Conservation (phyloP, 2,888 invertebrate species). For the Mactromeris polynyma region DNA sequence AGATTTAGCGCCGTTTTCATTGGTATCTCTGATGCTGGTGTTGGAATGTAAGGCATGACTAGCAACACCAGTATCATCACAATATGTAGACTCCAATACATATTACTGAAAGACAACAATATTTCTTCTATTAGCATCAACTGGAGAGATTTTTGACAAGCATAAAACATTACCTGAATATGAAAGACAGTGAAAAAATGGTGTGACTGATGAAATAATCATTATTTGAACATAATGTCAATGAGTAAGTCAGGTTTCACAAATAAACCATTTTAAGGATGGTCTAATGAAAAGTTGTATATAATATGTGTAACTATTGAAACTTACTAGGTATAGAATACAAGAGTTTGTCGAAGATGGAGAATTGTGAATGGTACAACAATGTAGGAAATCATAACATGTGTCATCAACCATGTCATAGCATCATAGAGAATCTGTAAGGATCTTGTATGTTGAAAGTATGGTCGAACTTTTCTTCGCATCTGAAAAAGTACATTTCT, state of each 20-base stretch:
- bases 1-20: not conserved
- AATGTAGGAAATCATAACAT: constrained; percentile 75
- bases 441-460: constrained; percentile 89
- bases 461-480: constrained; percentile 92
- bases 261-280: not conserved
- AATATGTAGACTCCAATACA: constrained; percentile 57
- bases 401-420: constrained; percentile 77
- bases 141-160: too few species aligned
- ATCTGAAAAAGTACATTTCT: constrained; percentile 90
- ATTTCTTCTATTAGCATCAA: not conserved
- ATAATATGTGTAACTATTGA: not conserved
- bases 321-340: constrained; percentile 77
- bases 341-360: constrained; percentile 68
- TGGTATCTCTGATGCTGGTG: constrained; percentile 23
- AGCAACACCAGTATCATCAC: constrained; percentile 26
- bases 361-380: constrained; percentile 78
- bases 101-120: constrained; percentile 49
- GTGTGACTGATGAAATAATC: too few species aligned
- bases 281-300: not conserved
- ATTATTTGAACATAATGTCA: too few species aligned
- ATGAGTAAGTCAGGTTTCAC: too few species aligned
- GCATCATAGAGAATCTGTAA: constrained; percentile 73
- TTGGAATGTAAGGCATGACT: constrained; percentile 50
- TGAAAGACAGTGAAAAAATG: too few species aligned
- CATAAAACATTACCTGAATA: too few species aligned